Evolutionary conservation across 2,113 vertebrate genomes (phyloP), one percentile per base, ranked within the genome.

Genomic region (Pteruthius melanotis): DNA sequence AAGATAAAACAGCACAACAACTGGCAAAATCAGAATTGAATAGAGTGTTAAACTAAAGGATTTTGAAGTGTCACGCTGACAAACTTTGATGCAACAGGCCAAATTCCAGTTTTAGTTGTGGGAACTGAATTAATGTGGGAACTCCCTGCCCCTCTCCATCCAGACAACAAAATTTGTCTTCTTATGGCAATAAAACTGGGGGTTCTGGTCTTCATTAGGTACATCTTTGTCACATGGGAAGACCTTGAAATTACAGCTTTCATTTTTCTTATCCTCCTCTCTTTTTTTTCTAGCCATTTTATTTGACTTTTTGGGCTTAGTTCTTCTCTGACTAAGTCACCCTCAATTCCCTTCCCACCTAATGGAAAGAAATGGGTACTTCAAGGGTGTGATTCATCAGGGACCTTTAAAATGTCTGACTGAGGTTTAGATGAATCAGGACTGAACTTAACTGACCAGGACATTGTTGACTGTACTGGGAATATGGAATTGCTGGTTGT

Each of bases 121-220:
- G 88, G 92, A 95, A 92, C 45, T 22, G 50, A 90, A 87, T 85
- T 76, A 80, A 79, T 74, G 83, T 93, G 76, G 68, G 66, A 92
- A 83, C 30, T 90, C 76, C 60, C 64, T 89, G 21, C 49, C 35
- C 40, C 39, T 74, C 83, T 92, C 27, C 47, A 93, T 93, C 63
- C 60, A n/a, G n/a, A n/a, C 27, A 74, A 40, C 71, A 78, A 50
- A 83, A 83, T 39, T 91, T 44, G 21, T 27, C 27, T 86, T 93
- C 80, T 83, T 77, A 78, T 70, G 40, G 47, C 37, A 90, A 74
- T 77, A 88, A 80, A 92, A 88, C 11, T 22, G 7, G 33, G 21
- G n/a, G 3, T 80, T 96, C 82, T 96, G 96, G 71, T 93, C 88
- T 86, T 94, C 66, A 93, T 94, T 95, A 89, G 42, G 26, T 93